Conservation (phyloP, 2,113 vertebrate genomes). For the Strigops habroptila region DNA sequence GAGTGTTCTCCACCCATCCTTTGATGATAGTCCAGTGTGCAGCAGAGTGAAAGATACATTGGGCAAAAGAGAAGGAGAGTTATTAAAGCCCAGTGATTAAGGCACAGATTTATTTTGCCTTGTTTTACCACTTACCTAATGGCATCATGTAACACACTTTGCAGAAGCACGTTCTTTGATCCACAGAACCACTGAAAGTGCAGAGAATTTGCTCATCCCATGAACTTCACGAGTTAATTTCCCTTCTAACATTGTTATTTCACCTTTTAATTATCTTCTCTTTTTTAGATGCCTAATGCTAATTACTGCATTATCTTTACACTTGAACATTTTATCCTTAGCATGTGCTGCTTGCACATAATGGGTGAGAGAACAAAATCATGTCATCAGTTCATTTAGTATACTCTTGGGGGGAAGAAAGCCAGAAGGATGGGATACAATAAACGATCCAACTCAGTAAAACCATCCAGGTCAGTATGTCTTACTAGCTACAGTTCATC, state of each 20-base stretch:
- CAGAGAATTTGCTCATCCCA: not conserved
- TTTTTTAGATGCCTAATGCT: not conserved
- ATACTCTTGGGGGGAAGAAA: not conserved
- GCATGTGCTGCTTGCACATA: not conserved
- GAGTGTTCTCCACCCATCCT: constrained; percentile 9
- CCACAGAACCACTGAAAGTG: not conserved
- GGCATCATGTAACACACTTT: not conserved
- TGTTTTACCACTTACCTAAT: not conserved
- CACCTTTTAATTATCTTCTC: not conserved
- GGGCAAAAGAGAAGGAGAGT: not conserved
- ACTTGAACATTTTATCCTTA: not conserved
- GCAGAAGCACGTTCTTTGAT: not conserved
- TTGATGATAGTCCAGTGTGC: constrained; percentile 8
- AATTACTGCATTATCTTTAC: not conserved
- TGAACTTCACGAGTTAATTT: not conserved
- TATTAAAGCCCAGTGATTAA: not conserved
- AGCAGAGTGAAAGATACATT: not conserved
- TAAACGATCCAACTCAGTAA: not conserved
- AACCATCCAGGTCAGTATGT: not conserved
- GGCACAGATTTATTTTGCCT: not conserved
- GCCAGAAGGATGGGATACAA: not conserved
- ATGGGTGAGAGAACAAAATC: not conserved
- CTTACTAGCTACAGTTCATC: not conserved
- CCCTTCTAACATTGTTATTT: not conserved
- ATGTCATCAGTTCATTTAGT: not conserved